These are phyloP conservation scores for Thaumetopoea pityocampa DNA, from an alignment of 1,140 invertebrate genomes.

Conservation along the genomic window DNA sequence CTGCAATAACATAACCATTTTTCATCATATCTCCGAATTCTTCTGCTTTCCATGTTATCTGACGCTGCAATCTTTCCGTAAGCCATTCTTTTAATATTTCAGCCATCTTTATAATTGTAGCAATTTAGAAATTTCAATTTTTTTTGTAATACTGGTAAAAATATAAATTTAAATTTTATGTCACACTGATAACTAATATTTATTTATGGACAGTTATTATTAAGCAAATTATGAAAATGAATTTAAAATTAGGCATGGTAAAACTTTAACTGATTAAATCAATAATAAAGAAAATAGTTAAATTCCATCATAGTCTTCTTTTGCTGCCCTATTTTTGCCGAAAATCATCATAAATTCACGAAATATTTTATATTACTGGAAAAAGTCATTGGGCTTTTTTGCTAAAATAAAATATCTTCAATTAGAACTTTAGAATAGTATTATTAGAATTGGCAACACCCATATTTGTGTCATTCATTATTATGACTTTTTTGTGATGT, in stretches of 20 bases:
- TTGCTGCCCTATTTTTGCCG: no score
- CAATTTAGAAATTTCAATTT: conserved; percentile 1
- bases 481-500: conserved; percentile 75
- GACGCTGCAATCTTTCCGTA: conserved; percentile 44
- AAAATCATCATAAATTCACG: no score
- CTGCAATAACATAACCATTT: conserved; percentile 54
- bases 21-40: conserved; percentile 65
- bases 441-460: conserved; percentile 28
- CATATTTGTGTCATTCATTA: conserved; percentile 39
- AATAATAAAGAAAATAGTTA: no score
- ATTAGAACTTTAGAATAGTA: no score
- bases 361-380: no score
- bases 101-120: conserved; percentile 39
- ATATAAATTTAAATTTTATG: conserved; percentile 1
- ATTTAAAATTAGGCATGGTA: no score
- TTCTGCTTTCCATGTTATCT: conserved; percentile 53
- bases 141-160: not conserved
- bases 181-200: no score
- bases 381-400: conserved; percentile 1
- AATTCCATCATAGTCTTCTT: no score
- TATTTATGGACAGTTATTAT: no score
- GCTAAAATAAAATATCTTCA: no score
- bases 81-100: conserved; percentile 68
- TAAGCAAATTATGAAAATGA: no score
- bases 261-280: no score